Evolutionary conservation across 2,888 invertebrate species (phyloP), one percentile per base, ranked within the genome.

Genomic region (Hesperia comma): DNA sequence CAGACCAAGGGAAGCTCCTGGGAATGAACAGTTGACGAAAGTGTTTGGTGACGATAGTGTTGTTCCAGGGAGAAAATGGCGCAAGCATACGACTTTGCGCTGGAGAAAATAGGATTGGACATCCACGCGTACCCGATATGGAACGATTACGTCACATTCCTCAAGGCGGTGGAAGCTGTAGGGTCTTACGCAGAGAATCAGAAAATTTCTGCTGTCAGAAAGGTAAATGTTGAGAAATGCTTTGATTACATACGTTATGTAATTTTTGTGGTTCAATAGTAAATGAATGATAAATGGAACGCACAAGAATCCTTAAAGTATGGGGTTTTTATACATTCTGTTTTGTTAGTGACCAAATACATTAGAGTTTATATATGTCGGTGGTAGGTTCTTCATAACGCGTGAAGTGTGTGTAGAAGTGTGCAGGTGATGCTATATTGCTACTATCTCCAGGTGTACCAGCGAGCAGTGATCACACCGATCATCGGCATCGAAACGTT

Each of bases 111-210:
- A 74, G 99, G 99, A 0, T 96, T 99, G 95, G 99, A 99, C 82
- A 96, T 99, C 75, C 98, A 98, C 90, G 98, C 99, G 0, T 98
- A 97, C 85, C 96, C 97, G 8, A 97, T 99, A 70, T 99, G 99
- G 98, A 97, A 97, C 79, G 99, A 99, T 82, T 99, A 99, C 81
- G 97, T 99, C 0, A 96, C 96, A 54, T 99, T 99, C 85, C 90
- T 99, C 68, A 99, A 98, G 85, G 95, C 97, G 58, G 99, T 99
- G 0, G 99, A 99, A 74, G 99, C 99, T 0, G 96, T 98, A 0
- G 99, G 99, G 0, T 99, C 99, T 0, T 99, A 99, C 86, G 99
- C 99, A 0, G 99, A 99, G 90, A 99, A 99, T 87, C 99, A 99
- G 91, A 98, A 99, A 87, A 99, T 99, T 70, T 98, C 99, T 15